Evolutionary conservation across 2,113 vertebrate species (phyloP), one percentile per base, ranked within the genome.

Genomic region (Promerops cafer): DNA sequence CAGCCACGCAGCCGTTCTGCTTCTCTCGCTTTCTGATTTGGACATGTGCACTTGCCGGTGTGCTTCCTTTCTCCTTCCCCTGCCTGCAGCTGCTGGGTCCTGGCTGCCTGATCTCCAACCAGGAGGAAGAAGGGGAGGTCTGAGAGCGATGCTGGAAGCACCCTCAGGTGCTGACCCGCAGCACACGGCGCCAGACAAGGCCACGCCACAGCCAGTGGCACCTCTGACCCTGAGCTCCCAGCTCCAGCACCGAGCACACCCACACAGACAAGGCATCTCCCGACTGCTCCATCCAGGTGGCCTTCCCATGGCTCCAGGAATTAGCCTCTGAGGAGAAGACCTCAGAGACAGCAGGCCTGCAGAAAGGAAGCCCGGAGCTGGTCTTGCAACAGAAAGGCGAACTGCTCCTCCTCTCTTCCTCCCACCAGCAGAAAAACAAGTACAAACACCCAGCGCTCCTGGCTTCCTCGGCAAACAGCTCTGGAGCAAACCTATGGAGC

Each of bases 331-430:
- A 68, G 44, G 59, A 86, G 59, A 26, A 33, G 52, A 84, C 24
- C 60, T 49, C 35, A 47, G 47, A 64, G 70, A 70, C 0, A 33
- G 0, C 12, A 77, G 54, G 45, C 78, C 39, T 57, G 66, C 66
- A 80, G 79, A 87, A 71, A 72, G 57, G 18, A 93, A 85, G 50
- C 39, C 72, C 42, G 16, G 45, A 87, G 70, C 70, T 59, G 63
- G 14, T 56, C 70, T 87, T 53, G 65, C 83, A 82, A 78, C 37
- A 91, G n/a, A 84, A 65, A 69, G 33, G 80, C 0, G 0, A 75
- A 33, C 57, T 6, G 70, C 61, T 91, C 74, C 89, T 96, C 75
- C 91, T 93, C 83, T 64, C 74, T 91, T 97, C 87, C 92, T 90
- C 88, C 85, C 66, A 72, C 74, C 63, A 65, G 87, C 50, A 87